Conservation (phyloP, 2,888 invertebrate genomes). For the Agonopterix alstromeriana region DNA sequence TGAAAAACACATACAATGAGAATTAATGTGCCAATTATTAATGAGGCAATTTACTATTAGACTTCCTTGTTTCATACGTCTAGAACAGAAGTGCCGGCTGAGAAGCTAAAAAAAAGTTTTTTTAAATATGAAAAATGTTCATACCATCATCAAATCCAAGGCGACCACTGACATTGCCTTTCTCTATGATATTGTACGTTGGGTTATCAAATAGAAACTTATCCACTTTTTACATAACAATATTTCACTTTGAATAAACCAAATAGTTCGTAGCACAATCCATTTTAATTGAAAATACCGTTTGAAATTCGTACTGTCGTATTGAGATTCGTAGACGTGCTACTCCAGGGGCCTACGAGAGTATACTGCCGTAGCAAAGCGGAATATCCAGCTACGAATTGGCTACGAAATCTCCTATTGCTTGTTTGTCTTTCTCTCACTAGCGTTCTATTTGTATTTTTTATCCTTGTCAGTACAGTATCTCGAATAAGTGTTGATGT, state of each 20-base stretch:
- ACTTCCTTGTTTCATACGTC: no score
- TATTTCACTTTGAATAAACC: conserved; percentile 30
- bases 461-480: conserved; percentile 35
- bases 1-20: no score
- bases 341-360: conserved; percentile 48
- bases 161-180: conserved; percentile 59
- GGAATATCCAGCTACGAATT: conserved; percentile 24
- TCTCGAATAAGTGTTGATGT: conserved; percentile 43
- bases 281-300: conserved; percentile 17
- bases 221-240: conserved; percentile 73
- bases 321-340: conserved; percentile 41
- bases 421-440: conserved; percentile 19
- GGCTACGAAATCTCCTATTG: conserved; percentile 16
- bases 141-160: conserved; percentile 65
- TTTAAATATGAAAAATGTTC: conserved; percentile 8
- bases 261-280: conserved; percentile 19
- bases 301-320: conserved; percentile 7
- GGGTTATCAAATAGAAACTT: conserved; percentile 57
- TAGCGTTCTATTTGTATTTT: conserved; percentile 22
- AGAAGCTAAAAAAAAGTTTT: no score
- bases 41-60: no score
- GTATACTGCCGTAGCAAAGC: conserved; percentile 47
- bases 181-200: conserved; percentile 73
- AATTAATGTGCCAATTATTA: no score
- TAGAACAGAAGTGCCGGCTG: no score